Evolutionary conservation across 2,888 invertebrate genomes (phyloP).

Genomic region (Lasioglossum figueresi): DNA sequence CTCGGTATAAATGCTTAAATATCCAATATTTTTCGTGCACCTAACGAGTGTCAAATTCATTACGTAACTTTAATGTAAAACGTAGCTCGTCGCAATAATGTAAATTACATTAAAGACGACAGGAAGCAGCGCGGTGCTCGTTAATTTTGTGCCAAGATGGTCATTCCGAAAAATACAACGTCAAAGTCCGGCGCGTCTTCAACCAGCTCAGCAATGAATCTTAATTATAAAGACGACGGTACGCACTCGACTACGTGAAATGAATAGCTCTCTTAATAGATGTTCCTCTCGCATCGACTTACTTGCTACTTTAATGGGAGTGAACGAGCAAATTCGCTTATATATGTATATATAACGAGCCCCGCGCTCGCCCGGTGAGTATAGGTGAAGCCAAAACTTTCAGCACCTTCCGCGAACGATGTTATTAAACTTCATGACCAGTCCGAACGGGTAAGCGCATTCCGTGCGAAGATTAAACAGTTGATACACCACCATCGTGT

Average conservation of each 20-base stretch:
- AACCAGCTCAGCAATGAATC: not conserved
- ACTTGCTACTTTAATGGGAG: slow-evolving; percentile 22
- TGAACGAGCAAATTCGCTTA: slow-evolving; percentile 42
- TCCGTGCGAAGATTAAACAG: slow-evolving; percentile 18
- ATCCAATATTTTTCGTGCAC: not conserved
- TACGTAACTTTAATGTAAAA: not conserved
- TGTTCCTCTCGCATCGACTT: slow-evolving; percentile 49
- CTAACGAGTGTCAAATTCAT: not conserved
- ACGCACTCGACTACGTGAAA: not conserved
- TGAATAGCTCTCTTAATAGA: slow-evolving; percentile 39
- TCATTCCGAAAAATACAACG: not conserved
- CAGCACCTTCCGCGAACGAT: slow-evolving; percentile 52
- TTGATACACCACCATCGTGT: slow-evolving; percentile 17
- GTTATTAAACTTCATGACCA: slow-evolving; percentile 68
- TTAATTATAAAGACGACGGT: slow-evolving; percentile 1
- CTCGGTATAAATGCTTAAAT: not conserved
- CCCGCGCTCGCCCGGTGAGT: not conserved
- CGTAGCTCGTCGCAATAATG: not conserved
- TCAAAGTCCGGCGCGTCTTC: not conserved
- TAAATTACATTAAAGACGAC: not conserved
- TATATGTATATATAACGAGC: slow-evolving; percentile 1
- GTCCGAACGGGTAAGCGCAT: slow-evolving; percentile 18
- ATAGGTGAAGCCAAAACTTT: slow-evolving; percentile 58
- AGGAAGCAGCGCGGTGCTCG: not conserved
- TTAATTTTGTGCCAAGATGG: not conserved